Evolutionary conservation across 2,113 vertebrate species (phyloP).

Genomic region (Prinia subflava): DNA sequence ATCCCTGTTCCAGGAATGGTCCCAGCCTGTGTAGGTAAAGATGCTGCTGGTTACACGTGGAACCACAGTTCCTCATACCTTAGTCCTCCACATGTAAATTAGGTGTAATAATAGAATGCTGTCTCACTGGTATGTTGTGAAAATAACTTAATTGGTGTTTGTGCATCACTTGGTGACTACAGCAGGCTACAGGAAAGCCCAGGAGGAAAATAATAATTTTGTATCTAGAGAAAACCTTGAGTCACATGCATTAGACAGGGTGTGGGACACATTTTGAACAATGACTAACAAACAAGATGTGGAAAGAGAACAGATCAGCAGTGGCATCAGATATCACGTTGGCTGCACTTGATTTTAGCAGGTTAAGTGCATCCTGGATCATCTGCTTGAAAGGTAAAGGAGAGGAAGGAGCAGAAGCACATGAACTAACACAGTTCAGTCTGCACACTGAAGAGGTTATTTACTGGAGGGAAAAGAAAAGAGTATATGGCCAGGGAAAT

Average conservation of each 20-base stretch:
- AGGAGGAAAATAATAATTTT: constrained; percentile 53
- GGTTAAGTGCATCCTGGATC: background rate
- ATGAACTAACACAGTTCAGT: background rate
- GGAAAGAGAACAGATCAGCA: constrained; percentile 3
- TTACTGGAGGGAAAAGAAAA: background rate
- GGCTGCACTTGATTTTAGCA: background rate
- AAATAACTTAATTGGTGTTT: constrained; percentile 66
- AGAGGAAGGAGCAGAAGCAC: background rate
- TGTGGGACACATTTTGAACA: background rate
- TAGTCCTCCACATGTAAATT: constrained; percentile 12
- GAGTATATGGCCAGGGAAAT: background rate
- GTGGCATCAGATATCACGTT: background rate
- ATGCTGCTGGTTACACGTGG: background rate
- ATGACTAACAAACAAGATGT: constrained; percentile 13
- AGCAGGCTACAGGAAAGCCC: constrained; percentile 19
- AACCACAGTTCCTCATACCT: constrained; percentile 44
- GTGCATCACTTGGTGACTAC: background rate
- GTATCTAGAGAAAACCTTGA: constrained; percentile 31
- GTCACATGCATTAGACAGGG: constrained; percentile 20
- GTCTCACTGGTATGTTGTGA: constrained; percentile 16
- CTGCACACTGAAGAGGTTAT: background rate
- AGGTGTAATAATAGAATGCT: constrained; percentile 30
- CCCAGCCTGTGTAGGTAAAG: background rate
- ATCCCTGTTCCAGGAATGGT: background rate
- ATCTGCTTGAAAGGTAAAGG: background rate